Base-by-base conservation (phyloP, 2,113 vertebrate genomes). In the Cyprinodon tularosa region DNA sequence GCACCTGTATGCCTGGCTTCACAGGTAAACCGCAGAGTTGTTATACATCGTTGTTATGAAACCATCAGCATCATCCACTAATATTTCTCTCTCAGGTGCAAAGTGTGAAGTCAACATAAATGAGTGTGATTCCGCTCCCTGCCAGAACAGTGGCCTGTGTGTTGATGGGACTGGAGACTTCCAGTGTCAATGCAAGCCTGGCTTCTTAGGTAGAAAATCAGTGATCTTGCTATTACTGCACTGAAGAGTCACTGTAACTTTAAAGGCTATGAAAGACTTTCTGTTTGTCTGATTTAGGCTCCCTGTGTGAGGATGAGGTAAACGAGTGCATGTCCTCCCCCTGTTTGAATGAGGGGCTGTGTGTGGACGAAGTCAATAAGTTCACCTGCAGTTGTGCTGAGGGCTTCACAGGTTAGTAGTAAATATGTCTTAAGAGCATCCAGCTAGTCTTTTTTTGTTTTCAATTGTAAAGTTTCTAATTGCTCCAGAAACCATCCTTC, bases 71-170 rank as follows among this genome's bases (percentile, higher is more conserved):
- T 36, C 40, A 37, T 11, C 5, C 36, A 74, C 38, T 77, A 75
- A 68, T 74, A n/a, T 91, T 78, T 71, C 69, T 73, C 57, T 45
- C 59, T 61, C 66, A 99, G 98, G 97, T 69, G 96, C 97, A 68
- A 99, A 98, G 84, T 99, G 98, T 93, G 97, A 98, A 90, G 90
- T 91, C 39, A 95, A 99, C 90, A 92, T 98, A 48, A 94, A 99
- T 70, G 98, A 99, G 70, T 99, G 98, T 84, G 95, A 95, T 76
- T 96, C 96, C 0, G 84, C 91, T 77, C 98, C 97, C 0, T 99
- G 98, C 84, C 95, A 94, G 81, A 96, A 98, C 70, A 94, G 89
- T 63, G 97, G 96, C 42, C 68, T 94, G 22, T 99, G 98, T 86
- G 95, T 91, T 84, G 97, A 99, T 75, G 94, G 84, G 12, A 92